Evolutionary conservation across 2,113 vertebrate species (phyloP).

Genomic region (Ondatra zibethicus): DNA sequence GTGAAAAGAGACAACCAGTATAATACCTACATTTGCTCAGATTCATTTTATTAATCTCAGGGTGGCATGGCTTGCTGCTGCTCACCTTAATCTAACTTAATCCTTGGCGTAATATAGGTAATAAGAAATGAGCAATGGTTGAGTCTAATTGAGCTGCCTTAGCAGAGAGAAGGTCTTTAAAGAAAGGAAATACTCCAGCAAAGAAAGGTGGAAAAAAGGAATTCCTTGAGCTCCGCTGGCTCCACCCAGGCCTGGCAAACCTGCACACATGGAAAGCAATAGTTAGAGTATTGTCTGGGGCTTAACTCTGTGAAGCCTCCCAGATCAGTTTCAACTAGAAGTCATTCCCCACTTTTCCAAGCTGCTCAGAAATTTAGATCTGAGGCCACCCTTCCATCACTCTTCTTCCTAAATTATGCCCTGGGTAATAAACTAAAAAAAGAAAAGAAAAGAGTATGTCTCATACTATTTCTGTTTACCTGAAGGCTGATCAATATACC

Average conservation of each 20-base stretch:
- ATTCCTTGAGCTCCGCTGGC: conserved; percentile 28
- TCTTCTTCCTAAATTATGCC: neutral
- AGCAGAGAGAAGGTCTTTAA: neutral
- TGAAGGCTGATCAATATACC: neutral
- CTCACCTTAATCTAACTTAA: neutral
- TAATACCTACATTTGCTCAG: neutral
- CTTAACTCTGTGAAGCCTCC: neutral
- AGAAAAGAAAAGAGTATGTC: neutral
- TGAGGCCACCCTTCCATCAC: neutral
- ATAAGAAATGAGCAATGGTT: neutral
- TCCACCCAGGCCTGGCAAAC: neutral
- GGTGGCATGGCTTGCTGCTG: neutral
- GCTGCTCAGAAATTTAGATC: conserved; percentile 29
- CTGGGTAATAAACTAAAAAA: neutral
- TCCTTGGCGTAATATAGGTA: neutral
- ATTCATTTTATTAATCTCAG: conserved; percentile 34
- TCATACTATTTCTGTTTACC: neutral
- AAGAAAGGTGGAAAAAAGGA: neutral
- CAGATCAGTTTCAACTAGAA: neutral
- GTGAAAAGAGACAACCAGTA: neutral
- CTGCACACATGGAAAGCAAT: neutral
- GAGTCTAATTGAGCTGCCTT: neutral
- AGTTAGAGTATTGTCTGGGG: neutral
- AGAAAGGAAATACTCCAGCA: neutral
- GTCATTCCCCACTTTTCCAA: neutral